Base-by-base conservation (phyloP, 2,888 invertebrate genomes). In the Aleiodes alternator region DNA sequence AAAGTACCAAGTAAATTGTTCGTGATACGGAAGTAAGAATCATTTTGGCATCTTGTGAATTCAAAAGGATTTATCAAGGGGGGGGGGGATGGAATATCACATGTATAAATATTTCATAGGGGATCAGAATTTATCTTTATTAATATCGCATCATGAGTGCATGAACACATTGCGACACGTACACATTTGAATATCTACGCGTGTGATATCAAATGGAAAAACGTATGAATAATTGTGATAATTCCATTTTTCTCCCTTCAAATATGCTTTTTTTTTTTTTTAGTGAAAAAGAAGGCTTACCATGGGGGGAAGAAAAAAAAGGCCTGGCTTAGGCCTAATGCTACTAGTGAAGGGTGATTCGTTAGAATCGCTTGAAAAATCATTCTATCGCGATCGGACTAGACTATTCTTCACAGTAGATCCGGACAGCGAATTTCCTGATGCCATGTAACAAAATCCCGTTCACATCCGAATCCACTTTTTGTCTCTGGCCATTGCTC, bases 351-450 rank as follows among this genome's bases (percentile, higher is more conserved):
- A 64, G 73, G 69, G 55, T 29, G 53, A 55, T 48, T 53, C 53
- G 72, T 55, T 72, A 16, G 11, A 69, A 57, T 43, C 57, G 51
- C 29, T 73, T 3, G 73, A 77, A 77, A 78, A 81, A 81, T 80
- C 81, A 82, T 83, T 86, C 84, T 85, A 85, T 85, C 85, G 84
- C 82, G 85, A 86, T 86, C 83, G 82, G 80, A 76, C 82, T 75
- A 75, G 78, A 64, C 81, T 82, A 86, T 85, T 82, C 82, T 82
- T 84, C 82, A 84, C 83, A 71, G 69, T 74, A 56, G 77, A 38
- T 76, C 78, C 75, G 73, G 73, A 73, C 76, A 51, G 43, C 64
- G 16, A 38, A 43, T 23, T 11, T 11, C 64, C 23, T 11, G 38
- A 1, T n/a, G 6, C 59, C 64, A 8, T 14, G n/a, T 43, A 31